Evolutionary conservation across 2,888 invertebrate species (phyloP).

Genomic region (Cantharis flavilabris): DNA sequence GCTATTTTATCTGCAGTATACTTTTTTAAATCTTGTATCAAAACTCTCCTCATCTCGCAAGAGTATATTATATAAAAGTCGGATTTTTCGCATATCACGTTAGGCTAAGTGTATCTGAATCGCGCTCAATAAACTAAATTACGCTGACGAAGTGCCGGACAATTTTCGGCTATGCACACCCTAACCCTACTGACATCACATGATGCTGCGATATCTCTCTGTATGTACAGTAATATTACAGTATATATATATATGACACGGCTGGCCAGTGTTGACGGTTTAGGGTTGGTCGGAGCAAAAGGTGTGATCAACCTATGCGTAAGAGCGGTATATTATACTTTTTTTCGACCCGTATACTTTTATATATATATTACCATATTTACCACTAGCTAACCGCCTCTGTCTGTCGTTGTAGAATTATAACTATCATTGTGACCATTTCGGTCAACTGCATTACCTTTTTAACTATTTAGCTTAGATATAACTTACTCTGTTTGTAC

Average conservation of each 20-base stretch:
- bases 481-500: slow-evolving; percentile 41
- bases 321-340: slow-evolving; percentile 1
- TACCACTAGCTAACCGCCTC: slow-evolving; percentile 27
- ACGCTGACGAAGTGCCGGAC: slow-evolving; percentile 34
- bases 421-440: slow-evolving; percentile 30
- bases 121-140: slow-evolving; percentile 35
- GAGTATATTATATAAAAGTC: slow-evolving; percentile 52
- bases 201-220: slow-evolving; percentile 46
- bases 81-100: slow-evolving; percentile 54
- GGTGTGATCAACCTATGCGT: slow-evolving; percentile 14
- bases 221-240: slow-evolving; percentile 52
- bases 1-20: slow-evolving; percentile 48
- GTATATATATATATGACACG: slow-evolving; percentile 43
- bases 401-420: slow-evolving; percentile 26
- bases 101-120: slow-evolving; percentile 47
- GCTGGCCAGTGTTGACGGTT: slow-evolving; percentile 34
- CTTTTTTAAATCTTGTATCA: slow-evolving; percentile 55
- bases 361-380: slow-evolving; percentile 4
- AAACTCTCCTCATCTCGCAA: slow-evolving; percentile 54
- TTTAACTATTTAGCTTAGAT: slow-evolving; percentile 30
- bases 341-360: not conserved
- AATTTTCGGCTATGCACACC: slow-evolving; percentile 34
- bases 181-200: slow-evolving; percentile 43
- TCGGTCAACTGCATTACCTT: slow-evolving; percentile 21
- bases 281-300: slow-evolving; percentile 19